These are phyloP conservation scores for Phasianus colchicus DNA, from an alignment of 2,113 vertebrate species.

Conservation along the genomic window DNA sequence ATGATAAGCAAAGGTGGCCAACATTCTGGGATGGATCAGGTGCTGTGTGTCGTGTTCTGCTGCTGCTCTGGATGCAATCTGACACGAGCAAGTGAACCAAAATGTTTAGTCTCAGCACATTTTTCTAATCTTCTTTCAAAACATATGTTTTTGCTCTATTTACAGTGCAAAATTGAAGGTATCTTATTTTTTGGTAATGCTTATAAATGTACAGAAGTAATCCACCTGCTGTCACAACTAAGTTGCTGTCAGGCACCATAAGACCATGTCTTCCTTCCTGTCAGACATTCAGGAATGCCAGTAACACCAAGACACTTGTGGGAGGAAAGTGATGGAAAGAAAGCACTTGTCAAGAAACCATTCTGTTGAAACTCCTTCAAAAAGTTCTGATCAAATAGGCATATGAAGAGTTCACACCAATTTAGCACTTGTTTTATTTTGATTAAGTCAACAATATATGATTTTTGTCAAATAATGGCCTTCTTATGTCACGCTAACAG, in stretches of 20 bases:
- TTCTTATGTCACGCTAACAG: not conserved
- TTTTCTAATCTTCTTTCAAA: not conserved
- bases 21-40: not conserved
- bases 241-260: not conserved
- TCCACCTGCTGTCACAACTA: not conserved
- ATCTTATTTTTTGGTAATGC: not conserved
- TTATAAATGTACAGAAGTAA: not conserved
- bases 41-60: not conserved
- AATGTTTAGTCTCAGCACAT: not conserved
- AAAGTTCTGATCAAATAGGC: not conserved
- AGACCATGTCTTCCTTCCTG: not conserved
- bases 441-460: not conserved
- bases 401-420: not conserved
- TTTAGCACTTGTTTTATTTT: not conserved
- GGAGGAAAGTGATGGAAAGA: not conserved
- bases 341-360: not conserved
- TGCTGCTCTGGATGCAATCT: not conserved
- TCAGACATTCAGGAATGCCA: not conserved
- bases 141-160: not conserved
- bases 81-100: not conserved
- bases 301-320: not conserved
- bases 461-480: not conserved
- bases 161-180: not conserved
- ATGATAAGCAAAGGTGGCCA: not conserved
- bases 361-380: constrained; percentile 10